These are phyloP conservation scores for Ceraclea dissimilis DNA, from an alignment of 2,888 invertebrate genomes.

Conservation along the genomic window DNA sequence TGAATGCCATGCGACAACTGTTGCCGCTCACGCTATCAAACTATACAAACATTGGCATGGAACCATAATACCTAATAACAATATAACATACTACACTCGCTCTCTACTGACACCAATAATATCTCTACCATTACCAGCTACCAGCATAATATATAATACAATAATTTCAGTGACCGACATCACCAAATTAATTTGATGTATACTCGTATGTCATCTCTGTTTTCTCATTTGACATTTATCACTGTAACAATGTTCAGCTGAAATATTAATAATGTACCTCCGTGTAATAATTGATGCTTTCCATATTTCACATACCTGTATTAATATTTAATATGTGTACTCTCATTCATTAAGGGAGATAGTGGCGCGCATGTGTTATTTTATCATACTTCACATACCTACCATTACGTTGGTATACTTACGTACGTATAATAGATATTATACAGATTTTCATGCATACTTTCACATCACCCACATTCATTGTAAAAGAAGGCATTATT, in stretches of 20 bases:
- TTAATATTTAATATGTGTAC: not conserved
- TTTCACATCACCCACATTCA: not conserved
- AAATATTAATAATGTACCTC: too few relatives aligned
- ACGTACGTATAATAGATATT: too few relatives aligned
- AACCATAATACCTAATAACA: not conserved
- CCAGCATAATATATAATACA: too few relatives aligned
- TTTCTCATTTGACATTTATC: not conserved
- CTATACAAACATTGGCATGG: not conserved
- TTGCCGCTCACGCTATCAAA: slow-evolving; percentile 18
- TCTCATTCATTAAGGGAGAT: not conserved
- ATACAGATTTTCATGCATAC: not conserved
- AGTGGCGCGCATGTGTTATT: not conserved
- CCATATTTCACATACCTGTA: too few relatives aligned
- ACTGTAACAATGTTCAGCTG: too few relatives aligned
- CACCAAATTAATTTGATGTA: too few relatives aligned
- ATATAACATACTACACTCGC: too few relatives aligned
- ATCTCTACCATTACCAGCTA: too few relatives aligned
- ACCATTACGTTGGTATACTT: not conserved
- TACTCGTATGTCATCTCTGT: not conserved
- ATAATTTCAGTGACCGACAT: too few relatives aligned
- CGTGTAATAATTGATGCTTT: too few relatives aligned
- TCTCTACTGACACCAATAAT: too few relatives aligned
- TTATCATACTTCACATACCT: not conserved
- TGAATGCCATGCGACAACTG: slow-evolving; percentile 24
- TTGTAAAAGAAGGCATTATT: not conserved